Base-by-base conservation (phyloP, 1,140 invertebrate species). In the Leguminivora glycinivorella region DNA sequence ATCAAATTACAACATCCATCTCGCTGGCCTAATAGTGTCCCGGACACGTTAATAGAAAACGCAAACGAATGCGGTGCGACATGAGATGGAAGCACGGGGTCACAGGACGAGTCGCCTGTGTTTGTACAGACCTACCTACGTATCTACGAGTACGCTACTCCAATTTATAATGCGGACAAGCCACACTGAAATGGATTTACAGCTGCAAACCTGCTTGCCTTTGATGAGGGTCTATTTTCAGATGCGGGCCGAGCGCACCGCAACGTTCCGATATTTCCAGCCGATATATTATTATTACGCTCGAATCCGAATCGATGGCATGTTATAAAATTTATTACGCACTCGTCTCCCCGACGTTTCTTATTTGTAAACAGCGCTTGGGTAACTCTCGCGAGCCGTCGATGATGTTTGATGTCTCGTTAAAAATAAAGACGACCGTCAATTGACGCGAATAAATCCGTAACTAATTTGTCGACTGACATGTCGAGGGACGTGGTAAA, bases 301-400 rank as follows among this genome's bases (percentile, higher is more conserved):
- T 86, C 80, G 83, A 87, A 88, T 88, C 80, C 74, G 77, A 85
- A 90, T 89, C 85, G 85, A 91, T 88, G 83, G 82, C 75, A 83
- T 83, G 88, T 85, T 90, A 87, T 90, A 90, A 91, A 91, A 89
- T 90, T 89, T 91, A 89, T 91, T 91, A 91, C 88, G 82, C 86
- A 85, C 87, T 90, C 83, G 83, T 89, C 85, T 87, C 81, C 63
- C 85, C 78, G 77, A 82, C 79, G 83, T 87, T 89, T 90, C 82
- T 87, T 88, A 89, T 89, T 88, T 88, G 85, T 88, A 91, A 90
- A 91, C 85, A 89, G 78, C 85, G 85, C 79, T 89, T 84, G 83
- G 80, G 84, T 82, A 84, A 83, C 85, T 80, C 72, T 79, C 75
- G 73, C 71, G 74, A 70, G 77, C 79, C 85, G 77, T 84, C 87